A percentile compares a stretch with the other conserved stretches of the same genome.
Conservation (phyloP, 2,888 invertebrate species). For the Dicyrtoma fusca region DNA sequence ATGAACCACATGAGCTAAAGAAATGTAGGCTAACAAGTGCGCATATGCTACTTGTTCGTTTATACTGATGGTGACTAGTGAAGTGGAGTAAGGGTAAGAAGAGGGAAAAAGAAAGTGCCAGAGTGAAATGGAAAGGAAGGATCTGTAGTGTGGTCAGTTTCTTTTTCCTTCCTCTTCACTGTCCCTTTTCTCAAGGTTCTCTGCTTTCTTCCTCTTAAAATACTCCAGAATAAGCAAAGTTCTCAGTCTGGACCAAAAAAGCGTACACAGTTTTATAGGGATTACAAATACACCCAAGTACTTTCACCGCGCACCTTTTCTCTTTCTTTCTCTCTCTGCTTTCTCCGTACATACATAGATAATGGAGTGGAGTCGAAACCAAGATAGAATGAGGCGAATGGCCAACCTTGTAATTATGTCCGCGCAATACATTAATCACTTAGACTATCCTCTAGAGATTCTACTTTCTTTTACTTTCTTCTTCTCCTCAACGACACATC, state of each 20-base stretch:
- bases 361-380: background rate
- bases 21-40: too few species aligned
- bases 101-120: background rate
- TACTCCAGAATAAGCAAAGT: background rate
- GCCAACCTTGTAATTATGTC: conserved; percentile 48
- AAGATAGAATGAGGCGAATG: conserved; percentile 7
- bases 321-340: background rate
- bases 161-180: background rate
- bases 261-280: background rate
- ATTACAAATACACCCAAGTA: background rate
- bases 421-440: conserved; percentile 51
- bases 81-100: background rate
- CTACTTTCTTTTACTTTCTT: background rate
- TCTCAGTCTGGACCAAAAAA: background rate
- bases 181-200: background rate
- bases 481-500: background rate
- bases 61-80: too few species aligned
- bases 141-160: background rate
- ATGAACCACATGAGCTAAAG: too few species aligned
- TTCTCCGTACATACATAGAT: background rate
- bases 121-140: background rate
- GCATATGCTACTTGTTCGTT: too few species aligned
- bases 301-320: background rate
- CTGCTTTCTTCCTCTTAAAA: background rate
- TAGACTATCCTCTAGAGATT: conserved; percentile 43